Percentiles rank a stretch among this genome's conserved stretches.
Conservation (phyloP, 1,140 invertebrate genomes). For the Aphis gossypii region DNA sequence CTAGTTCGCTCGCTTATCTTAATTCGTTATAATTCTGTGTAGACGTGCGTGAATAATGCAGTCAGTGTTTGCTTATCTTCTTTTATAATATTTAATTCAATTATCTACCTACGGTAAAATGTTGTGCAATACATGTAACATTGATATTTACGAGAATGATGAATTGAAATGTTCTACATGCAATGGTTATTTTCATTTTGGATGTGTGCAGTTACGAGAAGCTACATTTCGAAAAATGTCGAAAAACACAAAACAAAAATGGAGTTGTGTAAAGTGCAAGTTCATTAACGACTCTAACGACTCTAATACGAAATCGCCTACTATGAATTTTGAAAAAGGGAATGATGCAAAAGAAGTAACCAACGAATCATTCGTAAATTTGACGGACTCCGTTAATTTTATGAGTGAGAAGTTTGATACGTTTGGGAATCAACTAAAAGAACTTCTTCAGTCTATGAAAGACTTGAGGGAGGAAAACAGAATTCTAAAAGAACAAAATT, state of each 20-base stretch:
- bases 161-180: neutral
- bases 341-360: neutral
- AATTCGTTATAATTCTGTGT: no score
- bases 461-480: neutral
- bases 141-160: neutral
- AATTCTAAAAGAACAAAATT: neutral
- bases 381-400: neutral
- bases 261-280: neutral
- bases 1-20: no score
- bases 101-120: neutral
- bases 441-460: conserved; percentile 17
- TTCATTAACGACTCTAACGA: neutral
- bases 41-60: no score
- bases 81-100: neutral
- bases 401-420: conserved; percentile 15
- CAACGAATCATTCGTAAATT: neutral
- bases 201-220: neutral
- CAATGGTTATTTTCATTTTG: conserved; percentile 12
- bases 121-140: conserved; percentile 13
- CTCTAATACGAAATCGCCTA: neutral
- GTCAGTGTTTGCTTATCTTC: neutral
- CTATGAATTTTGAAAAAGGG: neutral
- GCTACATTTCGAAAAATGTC: neutral
- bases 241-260: neutral
- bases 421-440: conserved; percentile 32